These are phyloP conservation scores for Heliconius erato DNA, from an alignment of 2,888 invertebrate genomes.

Conservation along the genomic window DNA sequence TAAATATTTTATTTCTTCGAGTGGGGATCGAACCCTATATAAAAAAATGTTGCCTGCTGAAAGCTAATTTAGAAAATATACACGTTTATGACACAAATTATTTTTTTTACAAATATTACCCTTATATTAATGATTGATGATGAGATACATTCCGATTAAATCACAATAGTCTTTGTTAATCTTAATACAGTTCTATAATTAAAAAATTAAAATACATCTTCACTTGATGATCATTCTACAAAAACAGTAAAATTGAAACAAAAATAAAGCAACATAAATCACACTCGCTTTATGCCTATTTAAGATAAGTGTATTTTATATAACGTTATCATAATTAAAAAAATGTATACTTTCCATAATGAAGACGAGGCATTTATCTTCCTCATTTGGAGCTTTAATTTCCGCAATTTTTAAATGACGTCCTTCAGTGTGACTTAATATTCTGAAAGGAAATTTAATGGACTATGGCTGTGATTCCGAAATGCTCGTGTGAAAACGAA, in stretches of 20 bases:
- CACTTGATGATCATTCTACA: neutral
- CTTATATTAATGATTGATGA: too few relatives aligned
- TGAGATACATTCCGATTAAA: too few relatives aligned
- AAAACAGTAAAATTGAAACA: neutral
- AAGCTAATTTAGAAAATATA: too few relatives aligned
- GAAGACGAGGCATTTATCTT: slow-evolving; percentile 7
- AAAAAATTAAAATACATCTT: neutral
- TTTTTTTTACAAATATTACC: too few relatives aligned
- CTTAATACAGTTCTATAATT: neutral
- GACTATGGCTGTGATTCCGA: neutral
- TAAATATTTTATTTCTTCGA: too few relatives aligned
- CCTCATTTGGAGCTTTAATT: slow-evolving; percentile 22
- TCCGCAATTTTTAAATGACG: slow-evolving; percentile 28
- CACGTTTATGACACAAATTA: too few relatives aligned
- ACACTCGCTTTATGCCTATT: neutral
- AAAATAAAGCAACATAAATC: neutral
- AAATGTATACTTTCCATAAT: slow-evolving; percentile 22
- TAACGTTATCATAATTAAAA: neutral
- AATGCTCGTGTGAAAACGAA: neutral
- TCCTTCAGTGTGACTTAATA: neutral
- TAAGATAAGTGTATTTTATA: slow-evolving; percentile 1
- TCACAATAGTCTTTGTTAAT: too few relatives aligned
- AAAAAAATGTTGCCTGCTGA: too few relatives aligned
- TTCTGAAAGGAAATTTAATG: slow-evolving; percentile 18
- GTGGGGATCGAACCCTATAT: too few relatives aligned